Conservation (phyloP, 1,140 invertebrate genomes). For the Chlorops oryzae region DNA sequence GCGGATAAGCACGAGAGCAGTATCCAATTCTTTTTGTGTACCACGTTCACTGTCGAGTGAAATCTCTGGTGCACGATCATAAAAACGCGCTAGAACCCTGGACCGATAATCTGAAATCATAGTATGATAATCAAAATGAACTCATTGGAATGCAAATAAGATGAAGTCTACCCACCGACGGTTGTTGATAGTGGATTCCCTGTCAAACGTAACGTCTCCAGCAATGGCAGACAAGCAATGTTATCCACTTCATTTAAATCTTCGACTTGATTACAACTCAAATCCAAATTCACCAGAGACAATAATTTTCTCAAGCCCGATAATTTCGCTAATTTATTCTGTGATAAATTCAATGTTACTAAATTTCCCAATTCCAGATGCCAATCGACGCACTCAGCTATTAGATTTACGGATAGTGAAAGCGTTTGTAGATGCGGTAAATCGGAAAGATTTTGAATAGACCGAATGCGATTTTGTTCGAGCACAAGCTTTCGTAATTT, state of each 20-base stretch:
- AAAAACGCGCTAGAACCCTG: slow-evolving; percentile 79
- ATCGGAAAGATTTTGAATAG: slow-evolving; percentile 70
- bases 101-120: slow-evolving; percentile 79
- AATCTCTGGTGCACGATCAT: slow-evolving; percentile 66
- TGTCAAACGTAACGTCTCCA: slow-evolving; percentile 77
- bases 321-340: slow-evolving; percentile 73
- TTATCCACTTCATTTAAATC: slow-evolving; percentile 75
- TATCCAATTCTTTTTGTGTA: slow-evolving; percentile 83
- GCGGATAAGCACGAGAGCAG: slow-evolving; percentile 83
- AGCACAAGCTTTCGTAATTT: slow-evolving; percentile 67
- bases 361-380: slow-evolving; percentile 84
- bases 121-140: slow-evolving; percentile 28
- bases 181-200: slow-evolving; percentile 79
- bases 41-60: slow-evolving; percentile 82
- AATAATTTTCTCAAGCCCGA: slow-evolving; percentile 76
- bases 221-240: slow-evolving; percentile 72
- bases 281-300: slow-evolving; percentile 75
- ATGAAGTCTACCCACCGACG: slow-evolving; percentile 30
- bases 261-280: slow-evolving; percentile 77
- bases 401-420: slow-evolving; percentile 72
- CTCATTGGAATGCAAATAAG: neutral
- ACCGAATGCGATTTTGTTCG: slow-evolving; percentile 67
- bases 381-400: slow-evolving; percentile 63
- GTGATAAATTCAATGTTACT: slow-evolving; percentile 76
- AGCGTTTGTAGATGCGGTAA: slow-evolving; percentile 70